Evolutionary conservation across 2,113 vertebrate species (phyloP).

Genomic region (Apus apus): DNA sequence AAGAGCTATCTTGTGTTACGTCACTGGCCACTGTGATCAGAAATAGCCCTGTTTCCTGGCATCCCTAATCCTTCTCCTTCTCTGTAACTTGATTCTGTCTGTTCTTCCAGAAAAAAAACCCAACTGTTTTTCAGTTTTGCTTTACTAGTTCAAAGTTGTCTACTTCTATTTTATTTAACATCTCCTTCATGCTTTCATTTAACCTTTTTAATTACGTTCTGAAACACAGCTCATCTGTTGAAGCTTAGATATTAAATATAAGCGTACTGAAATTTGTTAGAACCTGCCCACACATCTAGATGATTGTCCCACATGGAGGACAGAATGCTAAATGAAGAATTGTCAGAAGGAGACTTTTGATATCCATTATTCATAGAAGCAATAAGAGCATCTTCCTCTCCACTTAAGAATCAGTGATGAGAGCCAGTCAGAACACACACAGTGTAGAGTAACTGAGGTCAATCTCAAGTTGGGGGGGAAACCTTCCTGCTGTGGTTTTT

Average conservation of each 20-base stretch:
- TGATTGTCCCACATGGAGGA: neutral
- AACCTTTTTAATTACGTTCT: neutral
- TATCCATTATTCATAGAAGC: neutral
- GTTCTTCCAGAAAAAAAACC: neutral
- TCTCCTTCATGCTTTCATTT: neutral
- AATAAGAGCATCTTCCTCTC: neutral
- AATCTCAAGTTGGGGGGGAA: neutral
- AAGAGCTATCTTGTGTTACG: neutral
- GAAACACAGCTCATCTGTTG: neutral
- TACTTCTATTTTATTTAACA: neutral
- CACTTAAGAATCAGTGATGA: neutral
- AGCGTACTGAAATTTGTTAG: neutral
- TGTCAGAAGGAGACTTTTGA: neutral
- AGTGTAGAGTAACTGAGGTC: neutral
- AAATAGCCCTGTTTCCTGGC: neutral
- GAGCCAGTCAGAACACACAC: neutral
- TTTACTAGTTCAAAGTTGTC: neutral
- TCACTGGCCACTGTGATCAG: neutral
- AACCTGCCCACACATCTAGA: neutral
- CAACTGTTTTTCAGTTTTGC: neutral
- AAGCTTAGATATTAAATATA: neutral
- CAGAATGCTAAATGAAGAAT: neutral
- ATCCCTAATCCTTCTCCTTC: neutral
- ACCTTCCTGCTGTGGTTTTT: too few species aligned
- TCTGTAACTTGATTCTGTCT: neutral